Evolutionary conservation across 2,888 invertebrate species (phyloP).

Genomic region (Papilio demoleus): DNA sequence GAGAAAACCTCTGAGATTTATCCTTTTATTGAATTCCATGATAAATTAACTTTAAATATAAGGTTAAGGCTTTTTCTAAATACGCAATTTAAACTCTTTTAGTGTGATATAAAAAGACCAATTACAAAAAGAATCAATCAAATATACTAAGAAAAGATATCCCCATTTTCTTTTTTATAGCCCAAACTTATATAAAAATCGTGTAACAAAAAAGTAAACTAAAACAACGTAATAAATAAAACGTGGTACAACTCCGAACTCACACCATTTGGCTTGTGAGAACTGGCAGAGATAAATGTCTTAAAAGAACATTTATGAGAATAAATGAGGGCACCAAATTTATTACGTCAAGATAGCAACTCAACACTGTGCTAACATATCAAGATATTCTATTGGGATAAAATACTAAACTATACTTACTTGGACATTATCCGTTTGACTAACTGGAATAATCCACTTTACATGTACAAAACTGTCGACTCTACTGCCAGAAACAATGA

Average conservation of each 20-base stretch:
- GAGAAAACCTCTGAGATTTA: too few species aligned
- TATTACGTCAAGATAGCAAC: constrained; percentile 17
- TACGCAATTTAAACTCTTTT: too few species aligned
- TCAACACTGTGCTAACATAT: constrained; percentile 13
- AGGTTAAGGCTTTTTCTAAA: too few species aligned
- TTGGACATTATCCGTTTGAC: too few species aligned
- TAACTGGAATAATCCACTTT: too few species aligned
- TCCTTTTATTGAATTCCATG: too few species aligned
- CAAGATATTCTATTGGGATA: not conserved
- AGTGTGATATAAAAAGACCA: not conserved
- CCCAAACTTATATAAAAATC: not conserved
- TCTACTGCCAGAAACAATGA: too few species aligned
- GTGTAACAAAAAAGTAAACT: constrained; percentile 10
- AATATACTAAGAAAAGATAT: not conserved
- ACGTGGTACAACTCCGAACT: constrained; percentile 8
- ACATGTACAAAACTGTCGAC: too few species aligned
- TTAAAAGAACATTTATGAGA: constrained; percentile 22
- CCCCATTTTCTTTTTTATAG: not conserved
- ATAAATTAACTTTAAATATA: too few species aligned
- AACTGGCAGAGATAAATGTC: constrained; percentile 23
- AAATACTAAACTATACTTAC: not conserved
- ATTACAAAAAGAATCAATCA: not conserved
- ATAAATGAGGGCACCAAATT: constrained; percentile 18
- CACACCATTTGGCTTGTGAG: constrained; percentile 13
- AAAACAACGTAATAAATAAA: constrained; percentile 14